Conservation (phyloP, 2,888 invertebrate species). For the Drosophila paranaensis region DNA sequence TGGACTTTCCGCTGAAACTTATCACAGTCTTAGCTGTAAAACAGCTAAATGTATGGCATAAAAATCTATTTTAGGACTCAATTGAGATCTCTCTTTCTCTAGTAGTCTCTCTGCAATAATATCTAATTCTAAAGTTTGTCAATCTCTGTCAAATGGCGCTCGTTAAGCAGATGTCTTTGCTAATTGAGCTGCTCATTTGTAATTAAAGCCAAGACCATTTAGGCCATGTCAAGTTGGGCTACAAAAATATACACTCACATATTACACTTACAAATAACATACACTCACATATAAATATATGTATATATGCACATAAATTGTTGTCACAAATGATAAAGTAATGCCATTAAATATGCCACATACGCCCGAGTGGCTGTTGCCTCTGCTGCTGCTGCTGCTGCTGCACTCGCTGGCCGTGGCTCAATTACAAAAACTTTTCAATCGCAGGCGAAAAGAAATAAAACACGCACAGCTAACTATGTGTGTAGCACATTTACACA, state of each 20-base stretch:
- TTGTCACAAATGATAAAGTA: conserved; percentile 72
- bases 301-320: conserved; percentile 47
- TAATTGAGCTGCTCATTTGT: conserved; percentile 41
- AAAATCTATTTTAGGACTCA: background rate
- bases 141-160: background rate
- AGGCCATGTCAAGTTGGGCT: conserved; percentile 28
- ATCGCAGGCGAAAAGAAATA: conserved; percentile 41
- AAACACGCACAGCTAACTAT: conserved; percentile 26
- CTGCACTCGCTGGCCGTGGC: conserved; percentile 39
- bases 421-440: conserved; percentile 70
- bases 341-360: conserved; percentile 69
- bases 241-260: conserved; percentile 12
- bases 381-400: background rate
- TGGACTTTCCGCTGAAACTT: too few relatives aligned
- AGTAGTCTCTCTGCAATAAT: background rate
- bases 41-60: background rate
- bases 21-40: too few relatives aligned
- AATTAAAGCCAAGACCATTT: conserved; percentile 47
- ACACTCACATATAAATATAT: background rate
- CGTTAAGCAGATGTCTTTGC: conserved; percentile 6
- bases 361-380: conserved; percentile 38
- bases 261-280: conserved; percentile 4
- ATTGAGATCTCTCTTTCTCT: background rate
- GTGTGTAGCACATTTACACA: conserved; percentile 10
- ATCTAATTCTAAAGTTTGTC: background rate